Evolutionary conservation across 2,797 vertebrate species (phyloP).

Genomic region (Spinibarbus caldwelli): DNA sequence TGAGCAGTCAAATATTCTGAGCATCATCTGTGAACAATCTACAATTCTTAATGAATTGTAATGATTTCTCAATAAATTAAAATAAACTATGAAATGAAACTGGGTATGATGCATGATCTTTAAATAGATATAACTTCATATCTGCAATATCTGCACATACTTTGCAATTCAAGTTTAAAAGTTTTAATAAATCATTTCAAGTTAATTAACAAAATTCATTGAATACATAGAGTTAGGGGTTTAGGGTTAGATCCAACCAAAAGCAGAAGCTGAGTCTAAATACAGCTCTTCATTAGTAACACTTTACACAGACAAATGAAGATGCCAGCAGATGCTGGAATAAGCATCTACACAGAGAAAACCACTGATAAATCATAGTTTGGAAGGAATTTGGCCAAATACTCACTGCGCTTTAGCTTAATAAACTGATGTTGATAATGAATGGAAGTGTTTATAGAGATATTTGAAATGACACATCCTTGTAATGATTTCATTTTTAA

Average conservation of each 20-base stretch:
- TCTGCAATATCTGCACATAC: background rate
- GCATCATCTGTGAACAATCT: background rate
- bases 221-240: background rate
- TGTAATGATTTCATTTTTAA: constrained; percentile 80
- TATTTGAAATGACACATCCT: constrained; percentile 87
- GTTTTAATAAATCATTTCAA: constrained; percentile 1
- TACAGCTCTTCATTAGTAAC: constrained; percentile 57
- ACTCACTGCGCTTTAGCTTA: constrained; percentile 78
- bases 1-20: background rate
- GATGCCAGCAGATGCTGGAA: constrained; percentile 58
- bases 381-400: constrained; percentile 79
- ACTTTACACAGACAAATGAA: constrained; percentile 60
- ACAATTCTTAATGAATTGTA: background rate
- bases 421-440: constrained; percentile 89
- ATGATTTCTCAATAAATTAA: background rate
- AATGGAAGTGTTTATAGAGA: constrained; percentile 90
- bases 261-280: constrained; percentile 41
- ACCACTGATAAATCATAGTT: constrained; percentile 86
- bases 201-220: background rate
- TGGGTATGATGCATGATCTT: background rate
- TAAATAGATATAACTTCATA: background rate
- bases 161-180: background rate
- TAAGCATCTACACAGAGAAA: constrained; percentile 62
- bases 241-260: background rate
- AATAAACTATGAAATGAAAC: background rate